phyloP scores from a whole-genome alignment of 2,888 invertebrate genomes.

The Pyrrhosoma nymphula region DNA sequence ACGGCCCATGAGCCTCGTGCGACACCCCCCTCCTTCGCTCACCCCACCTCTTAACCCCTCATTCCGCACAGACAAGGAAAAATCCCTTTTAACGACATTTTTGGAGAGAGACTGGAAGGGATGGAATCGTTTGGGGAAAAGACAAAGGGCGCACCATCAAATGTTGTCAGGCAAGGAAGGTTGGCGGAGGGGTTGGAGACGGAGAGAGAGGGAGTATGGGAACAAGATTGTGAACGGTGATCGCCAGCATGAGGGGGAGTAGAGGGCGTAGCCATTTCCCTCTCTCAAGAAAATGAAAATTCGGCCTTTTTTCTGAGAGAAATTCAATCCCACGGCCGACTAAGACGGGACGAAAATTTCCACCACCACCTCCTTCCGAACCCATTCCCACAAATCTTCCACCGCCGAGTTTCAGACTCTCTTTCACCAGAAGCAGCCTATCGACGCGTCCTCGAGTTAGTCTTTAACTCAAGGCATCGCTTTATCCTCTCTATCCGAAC shows the following conservation, averaged over 20 bases:
- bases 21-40: background rate
- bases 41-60: background rate
- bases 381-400: background rate
- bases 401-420: background rate
- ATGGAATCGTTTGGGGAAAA: constrained; percentile 34
- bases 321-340: background rate
- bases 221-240: constrained; percentile 33
- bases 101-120: background rate
- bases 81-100: constrained; percentile 55
- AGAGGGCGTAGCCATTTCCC: background rate
- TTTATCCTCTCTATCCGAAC: background rate
- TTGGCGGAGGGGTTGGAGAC: background rate
- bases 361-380: background rate
- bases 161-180: constrained; percentile 33
- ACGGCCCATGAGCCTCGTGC: background rate
- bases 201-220: background rate
- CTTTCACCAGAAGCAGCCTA: background rate
- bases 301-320: background rate
- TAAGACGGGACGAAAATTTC: background rate
- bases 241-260: background rate
- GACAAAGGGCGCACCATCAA: constrained; percentile 50
- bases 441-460: background rate
- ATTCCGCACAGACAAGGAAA: constrained; percentile 3
- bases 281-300: constrained; percentile 37
- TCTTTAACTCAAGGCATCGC: background rate